Evolutionary conservation across 2,888 invertebrate species (phyloP).

Genomic region (Melanophora roralis): DNA sequence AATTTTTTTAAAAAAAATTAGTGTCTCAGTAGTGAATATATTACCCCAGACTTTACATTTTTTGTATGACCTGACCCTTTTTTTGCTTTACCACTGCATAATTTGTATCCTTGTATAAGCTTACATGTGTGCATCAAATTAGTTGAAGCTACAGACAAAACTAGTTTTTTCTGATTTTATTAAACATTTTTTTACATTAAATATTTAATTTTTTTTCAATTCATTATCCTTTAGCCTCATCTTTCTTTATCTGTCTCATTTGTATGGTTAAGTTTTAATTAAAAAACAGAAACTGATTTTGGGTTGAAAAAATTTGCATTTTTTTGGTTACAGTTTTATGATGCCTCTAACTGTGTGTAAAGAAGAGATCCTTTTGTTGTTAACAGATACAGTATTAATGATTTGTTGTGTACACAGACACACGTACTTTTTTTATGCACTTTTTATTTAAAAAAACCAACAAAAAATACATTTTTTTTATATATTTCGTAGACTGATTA

Average conservation of each 20-base stretch:
- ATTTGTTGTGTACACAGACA: constrained; percentile 27
- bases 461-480: not conserved
- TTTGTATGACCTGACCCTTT: constrained; percentile 16
- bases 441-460: constrained; percentile 23
- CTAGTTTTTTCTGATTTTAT: constrained; percentile 18
- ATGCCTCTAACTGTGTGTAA: not conserved
- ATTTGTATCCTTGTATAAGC: constrained; percentile 20
- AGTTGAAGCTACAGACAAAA: constrained; percentile 19
- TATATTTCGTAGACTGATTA: constrained; percentile 34
- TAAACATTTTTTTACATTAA: not conserved
- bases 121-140: constrained; percentile 51
- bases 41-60: constrained; percentile 20
- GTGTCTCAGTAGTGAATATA: not conserved
- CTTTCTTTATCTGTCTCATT: constrained; percentile 57
- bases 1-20: not conserved
- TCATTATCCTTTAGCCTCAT: constrained; percentile 47
- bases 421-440: constrained; percentile 21
- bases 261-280: constrained; percentile 52
- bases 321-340: constrained; percentile 38
- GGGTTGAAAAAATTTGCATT: constrained; percentile 47
- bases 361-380: not conserved
- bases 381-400: constrained; percentile 24
- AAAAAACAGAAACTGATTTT: constrained; percentile 34
- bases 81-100: not conserved
- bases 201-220: constrained; percentile 21